These are phyloP conservation scores for Halichoeres trimaculatus DNA, from an alignment of 2,113 vertebrate species.

Conservation along the genomic window DNA sequence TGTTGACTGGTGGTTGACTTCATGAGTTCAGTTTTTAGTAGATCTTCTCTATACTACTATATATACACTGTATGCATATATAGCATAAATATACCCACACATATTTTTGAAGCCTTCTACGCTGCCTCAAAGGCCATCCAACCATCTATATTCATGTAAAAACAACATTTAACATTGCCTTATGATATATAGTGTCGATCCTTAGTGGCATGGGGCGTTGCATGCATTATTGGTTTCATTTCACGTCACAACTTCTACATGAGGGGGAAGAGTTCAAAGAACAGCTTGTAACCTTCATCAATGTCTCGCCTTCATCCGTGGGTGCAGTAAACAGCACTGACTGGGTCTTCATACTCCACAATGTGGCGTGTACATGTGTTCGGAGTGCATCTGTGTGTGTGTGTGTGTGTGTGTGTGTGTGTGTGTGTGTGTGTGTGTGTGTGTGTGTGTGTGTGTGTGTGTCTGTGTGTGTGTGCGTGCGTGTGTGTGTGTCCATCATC, in stretches of 20 bases:
- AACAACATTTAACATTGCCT: conserved; percentile 64
- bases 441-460: conserved; percentile 30
- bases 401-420: conserved; percentile 31
- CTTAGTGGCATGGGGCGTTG: conserved; percentile 64
- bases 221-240: conserved; percentile 83
- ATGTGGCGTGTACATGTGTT: conserved; percentile 27
- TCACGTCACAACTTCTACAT: conserved; percentile 79
- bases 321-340: conserved; percentile 74
- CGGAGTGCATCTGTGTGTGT: conserved; percentile 44
- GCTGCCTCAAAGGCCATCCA: conserved; percentile 59
- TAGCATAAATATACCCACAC: conserved; percentile 75
- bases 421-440: conserved; percentile 24
- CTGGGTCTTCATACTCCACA: conserved; percentile 77
- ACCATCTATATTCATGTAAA: conserved; percentile 55
- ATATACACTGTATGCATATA: conserved; percentile 76
- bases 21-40: conserved; percentile 47
- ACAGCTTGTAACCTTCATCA: conserved; percentile 61
- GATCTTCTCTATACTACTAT: conserved; percentile 65
- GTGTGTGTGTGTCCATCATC: conserved; percentile 41
- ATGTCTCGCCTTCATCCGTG: conserved; percentile 63
- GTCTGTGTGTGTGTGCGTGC: conserved; percentile 22
- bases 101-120: conserved; percentile 54
- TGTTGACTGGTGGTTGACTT: conserved; percentile 42
- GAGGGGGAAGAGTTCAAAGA: conserved; percentile 47
- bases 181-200: conserved; percentile 63